phyloP scores from a whole-genome alignment of 2,888 invertebrate species.

The Drosophila mayaguana region DNA sequence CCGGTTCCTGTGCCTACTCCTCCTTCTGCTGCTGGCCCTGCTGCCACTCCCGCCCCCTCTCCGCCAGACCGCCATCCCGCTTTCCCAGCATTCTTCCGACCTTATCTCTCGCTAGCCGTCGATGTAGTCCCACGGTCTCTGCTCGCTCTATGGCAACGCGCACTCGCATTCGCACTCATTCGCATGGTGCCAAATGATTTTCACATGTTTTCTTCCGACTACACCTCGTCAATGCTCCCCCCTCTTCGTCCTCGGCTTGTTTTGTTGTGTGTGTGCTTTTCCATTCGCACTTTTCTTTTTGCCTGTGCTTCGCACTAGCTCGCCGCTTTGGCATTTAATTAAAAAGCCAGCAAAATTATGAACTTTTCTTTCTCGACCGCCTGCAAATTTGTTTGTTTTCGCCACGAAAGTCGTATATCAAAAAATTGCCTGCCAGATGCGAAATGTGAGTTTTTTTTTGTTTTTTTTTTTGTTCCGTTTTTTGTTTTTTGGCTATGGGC shows the following conservation, averaged over 20 bases:
- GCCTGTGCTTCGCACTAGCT: conserved; percentile 40
- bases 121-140: conserved; percentile 47
- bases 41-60: neutral
- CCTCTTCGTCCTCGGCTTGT: no score
- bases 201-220: conserved; percentile 62
- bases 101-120: conserved; percentile 64
- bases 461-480: neutral
- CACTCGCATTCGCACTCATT: conserved; percentile 30
- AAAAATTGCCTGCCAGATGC: conserved; percentile 56
- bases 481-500: conserved; percentile 1
- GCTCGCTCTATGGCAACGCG: conserved; percentile 6
- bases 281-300: conserved; percentile 65
- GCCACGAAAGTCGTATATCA: conserved; percentile 66
- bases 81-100: no score
- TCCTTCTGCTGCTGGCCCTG: neutral
- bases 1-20: conserved; percentile 16
- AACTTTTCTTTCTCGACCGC: conserved; percentile 78
- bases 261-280: conserved; percentile 24
- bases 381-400: conserved; percentile 72
- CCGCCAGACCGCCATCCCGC: neutral
- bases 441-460: conserved; percentile 3
- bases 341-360: conserved; percentile 74
- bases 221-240: no score
- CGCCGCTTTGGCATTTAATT: conserved; percentile 65
- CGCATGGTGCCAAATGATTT: conserved; percentile 73